Evolutionary conservation across 35 echinoderm and acorn worm species (phyloP).

Genomic region (Ptychodera flava): DNA sequence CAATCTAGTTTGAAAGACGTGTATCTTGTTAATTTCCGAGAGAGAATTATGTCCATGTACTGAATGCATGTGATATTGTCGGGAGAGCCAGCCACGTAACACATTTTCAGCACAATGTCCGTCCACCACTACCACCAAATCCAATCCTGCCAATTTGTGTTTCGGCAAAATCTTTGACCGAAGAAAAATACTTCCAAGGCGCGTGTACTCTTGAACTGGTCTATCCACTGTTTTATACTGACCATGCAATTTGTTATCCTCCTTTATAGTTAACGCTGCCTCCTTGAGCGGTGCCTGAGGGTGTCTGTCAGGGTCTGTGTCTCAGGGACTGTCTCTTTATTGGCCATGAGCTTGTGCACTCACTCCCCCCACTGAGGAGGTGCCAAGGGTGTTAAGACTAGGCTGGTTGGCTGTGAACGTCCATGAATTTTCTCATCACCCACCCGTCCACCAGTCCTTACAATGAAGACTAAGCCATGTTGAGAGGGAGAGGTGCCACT

Average conservation of each 20-base stretch:
- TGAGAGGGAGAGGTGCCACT: not conserved
- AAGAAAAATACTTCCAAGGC: too few relatives aligned
- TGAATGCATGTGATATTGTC: too few relatives aligned
- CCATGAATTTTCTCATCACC: not conserved
- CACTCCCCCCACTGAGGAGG: not conserved
- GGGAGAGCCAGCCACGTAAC: too few relatives aligned
- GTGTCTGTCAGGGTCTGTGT: not conserved
- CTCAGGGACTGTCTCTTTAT: not conserved
- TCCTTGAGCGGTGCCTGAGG: not conserved
- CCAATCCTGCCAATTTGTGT: too few relatives aligned
- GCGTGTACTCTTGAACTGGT: not conserved
- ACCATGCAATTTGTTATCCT: constrained; percentile 1
- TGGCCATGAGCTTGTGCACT: not conserved
- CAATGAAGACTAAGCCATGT: not conserved
- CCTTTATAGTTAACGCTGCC: not conserved
- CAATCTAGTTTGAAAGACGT: too few relatives aligned
- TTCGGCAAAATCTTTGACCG: too few relatives aligned
- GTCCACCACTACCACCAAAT: too few relatives aligned
- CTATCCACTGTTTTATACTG: not conserved
- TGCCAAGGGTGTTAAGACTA: not conserved
- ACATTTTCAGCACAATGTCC: too few relatives aligned
- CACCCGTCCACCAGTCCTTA: not conserved
- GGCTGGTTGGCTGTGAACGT: not conserved
- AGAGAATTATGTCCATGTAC: too few relatives aligned
- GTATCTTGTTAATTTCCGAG: too few relatives aligned